A percentile compares a stretch with the other conserved stretches of the same genome.
Conservation (phyloP, 2,888 invertebrate species). For the Crepidodera aurea region DNA sequence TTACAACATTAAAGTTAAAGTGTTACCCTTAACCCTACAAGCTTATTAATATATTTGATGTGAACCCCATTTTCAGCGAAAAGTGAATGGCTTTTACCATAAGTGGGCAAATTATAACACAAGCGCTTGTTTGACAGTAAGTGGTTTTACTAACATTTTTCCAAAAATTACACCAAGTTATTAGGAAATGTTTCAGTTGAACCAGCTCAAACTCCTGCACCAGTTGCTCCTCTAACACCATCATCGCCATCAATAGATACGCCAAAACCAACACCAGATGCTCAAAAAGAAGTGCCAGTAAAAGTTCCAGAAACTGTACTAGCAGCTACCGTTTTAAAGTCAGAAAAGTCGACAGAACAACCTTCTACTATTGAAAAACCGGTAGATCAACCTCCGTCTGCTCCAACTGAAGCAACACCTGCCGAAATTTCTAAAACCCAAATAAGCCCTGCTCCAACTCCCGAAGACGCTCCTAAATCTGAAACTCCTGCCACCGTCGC, state of each 20-base stretch:
- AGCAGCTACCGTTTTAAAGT: no score
- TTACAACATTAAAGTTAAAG: background rate
- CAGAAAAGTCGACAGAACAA: no score
- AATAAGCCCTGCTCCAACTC: no score
- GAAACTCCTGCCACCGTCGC: conserved; percentile 8
- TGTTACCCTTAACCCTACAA: conserved; percentile 5
- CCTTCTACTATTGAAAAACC: no score
- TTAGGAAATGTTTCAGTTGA: conserved; percentile 34
- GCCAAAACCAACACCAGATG: conserved; percentile 28
- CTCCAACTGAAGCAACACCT: conserved; percentile 23
- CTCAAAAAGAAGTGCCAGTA: conserved; percentile 33
- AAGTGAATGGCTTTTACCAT: conserved; percentile 16
- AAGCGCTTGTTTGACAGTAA: conserved; percentile 24
- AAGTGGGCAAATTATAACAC: conserved; percentile 12
- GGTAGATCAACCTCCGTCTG: no score
- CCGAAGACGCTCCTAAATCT: conserved; percentile 16
- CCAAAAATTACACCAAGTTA: conserved; percentile 16
- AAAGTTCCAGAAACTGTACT: conserved; percentile 24
- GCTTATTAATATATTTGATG: conserved; percentile 29
- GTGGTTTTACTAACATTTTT: conserved; percentile 22
- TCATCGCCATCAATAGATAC: conserved; percentile 20
- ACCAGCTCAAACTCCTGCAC: conserved; percentile 10
- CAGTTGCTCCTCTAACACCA: background rate
- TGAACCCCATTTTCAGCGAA: conserved; percentile 7
- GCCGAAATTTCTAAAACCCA: no score